Conservation (phyloP, 2,797 vertebrate species). For the Sebastes iracundus region DNA sequence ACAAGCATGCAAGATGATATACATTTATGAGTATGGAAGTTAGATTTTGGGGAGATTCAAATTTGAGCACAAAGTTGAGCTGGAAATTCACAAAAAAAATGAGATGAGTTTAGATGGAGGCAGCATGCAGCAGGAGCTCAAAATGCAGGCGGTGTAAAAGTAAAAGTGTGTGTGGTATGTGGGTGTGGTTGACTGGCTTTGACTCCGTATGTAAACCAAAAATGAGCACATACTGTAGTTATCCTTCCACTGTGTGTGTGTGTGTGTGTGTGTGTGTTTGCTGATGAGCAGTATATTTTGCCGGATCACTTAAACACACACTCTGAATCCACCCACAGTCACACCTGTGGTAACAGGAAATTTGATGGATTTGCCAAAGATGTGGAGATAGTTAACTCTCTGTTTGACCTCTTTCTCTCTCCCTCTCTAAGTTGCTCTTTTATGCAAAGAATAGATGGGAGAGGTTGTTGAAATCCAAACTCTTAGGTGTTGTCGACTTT, state of each 20-base stretch:
- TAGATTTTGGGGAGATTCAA: too few relatives aligned
- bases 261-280: background rate
- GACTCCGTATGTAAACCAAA: constrained; percentile 33
- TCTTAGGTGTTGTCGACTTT: background rate
- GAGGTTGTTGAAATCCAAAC: background rate
- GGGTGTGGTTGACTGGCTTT: constrained; percentile 33
- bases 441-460: background rate
- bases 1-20: background rate
- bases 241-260: constrained; percentile 17
- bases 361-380: constrained; percentile 43
- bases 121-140: background rate
- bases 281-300: constrained; percentile 24
- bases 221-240: constrained; percentile 18
- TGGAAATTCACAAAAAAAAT: background rate
- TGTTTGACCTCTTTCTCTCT: constrained; percentile 3
- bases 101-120: background rate
- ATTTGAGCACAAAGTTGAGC: too few relatives aligned
- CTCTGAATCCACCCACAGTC: constrained; percentile 27
- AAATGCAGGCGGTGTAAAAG: background rate
- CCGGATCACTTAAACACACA: constrained; percentile 28
- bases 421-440: background rate
- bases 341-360: constrained; percentile 61
- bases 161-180: constrained; percentile 19
- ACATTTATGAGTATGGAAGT: background rate
- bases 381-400: constrained; percentile 22